Evolutionary conservation across 2,113 vertebrate species (phyloP).

Genomic region (Tetrao urogallus): DNA sequence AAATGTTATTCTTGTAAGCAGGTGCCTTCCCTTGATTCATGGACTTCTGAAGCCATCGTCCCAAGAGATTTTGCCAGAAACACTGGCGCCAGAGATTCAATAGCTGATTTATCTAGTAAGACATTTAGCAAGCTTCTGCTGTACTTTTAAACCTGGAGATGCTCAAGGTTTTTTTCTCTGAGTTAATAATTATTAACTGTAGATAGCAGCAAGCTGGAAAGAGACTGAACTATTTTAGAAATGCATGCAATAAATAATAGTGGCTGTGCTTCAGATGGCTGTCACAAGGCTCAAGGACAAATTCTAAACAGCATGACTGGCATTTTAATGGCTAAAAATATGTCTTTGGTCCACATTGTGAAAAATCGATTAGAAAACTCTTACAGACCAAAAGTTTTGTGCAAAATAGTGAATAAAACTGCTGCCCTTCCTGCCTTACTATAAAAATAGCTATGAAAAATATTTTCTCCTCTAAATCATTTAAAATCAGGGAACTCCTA

Average conservation of each 20-base stretch:
- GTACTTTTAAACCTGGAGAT: background rate
- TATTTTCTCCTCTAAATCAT: background rate
- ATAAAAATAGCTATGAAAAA: background rate
- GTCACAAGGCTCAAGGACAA: constrained; percentile 27
- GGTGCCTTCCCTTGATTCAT: background rate
- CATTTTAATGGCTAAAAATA: constrained; percentile 33
- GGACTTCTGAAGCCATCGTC: background rate
- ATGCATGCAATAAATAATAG: background rate
- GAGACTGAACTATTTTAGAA: background rate
- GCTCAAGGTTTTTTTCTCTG: background rate
- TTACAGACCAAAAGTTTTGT: background rate
- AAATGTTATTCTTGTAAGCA: background rate
- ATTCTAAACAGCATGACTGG: background rate
- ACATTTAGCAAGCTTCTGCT: background rate
- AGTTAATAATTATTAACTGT: background rate
- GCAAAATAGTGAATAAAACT: background rate
- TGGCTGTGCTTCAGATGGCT: background rate
- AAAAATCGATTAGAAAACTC: background rate
- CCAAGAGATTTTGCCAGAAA: background rate
- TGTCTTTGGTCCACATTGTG: background rate
- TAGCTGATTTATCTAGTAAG: background rate
- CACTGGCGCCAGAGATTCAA: background rate
- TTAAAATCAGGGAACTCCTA: background rate
- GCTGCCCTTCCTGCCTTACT: background rate
- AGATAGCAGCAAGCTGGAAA: background rate